Evolutionary conservation across 1,140 invertebrate genomes (phyloP).

Genomic region (Sipha flava): DNA sequence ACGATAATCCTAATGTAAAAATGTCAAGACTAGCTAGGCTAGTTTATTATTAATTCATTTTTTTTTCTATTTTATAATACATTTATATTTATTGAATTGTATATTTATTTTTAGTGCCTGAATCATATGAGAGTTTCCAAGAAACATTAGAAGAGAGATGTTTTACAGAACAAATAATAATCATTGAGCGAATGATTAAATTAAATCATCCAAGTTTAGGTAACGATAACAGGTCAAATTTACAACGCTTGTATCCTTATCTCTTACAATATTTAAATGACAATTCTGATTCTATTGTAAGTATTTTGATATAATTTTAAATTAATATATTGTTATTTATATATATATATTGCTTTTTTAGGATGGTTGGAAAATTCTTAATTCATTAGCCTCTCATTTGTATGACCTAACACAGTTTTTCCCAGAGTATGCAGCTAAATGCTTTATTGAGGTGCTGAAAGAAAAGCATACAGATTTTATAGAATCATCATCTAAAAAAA

Average conservation of each 20-base stretch:
- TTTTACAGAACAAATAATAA: slow-evolving; percentile 55
- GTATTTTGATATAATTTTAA: background rate
- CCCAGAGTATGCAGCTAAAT: slow-evolving; percentile 55
- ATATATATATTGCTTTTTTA: slow-evolving; percentile 1
- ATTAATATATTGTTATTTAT: background rate
- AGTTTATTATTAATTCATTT: background rate
- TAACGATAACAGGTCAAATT: slow-evolving; percentile 64
- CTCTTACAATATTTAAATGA: slow-evolving; percentile 68
- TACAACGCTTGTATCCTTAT: slow-evolving; percentile 62
- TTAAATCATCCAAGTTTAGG: slow-evolving; percentile 70
- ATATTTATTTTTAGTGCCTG: slow-evolving; percentile 48
- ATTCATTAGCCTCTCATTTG: slow-evolving; percentile 56
- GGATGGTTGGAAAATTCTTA: slow-evolving; percentile 39
- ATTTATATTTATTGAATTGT: background rate
- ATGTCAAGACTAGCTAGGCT: no score
- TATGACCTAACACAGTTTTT: slow-evolving; percentile 65
- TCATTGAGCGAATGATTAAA: slow-evolving; percentile 75
- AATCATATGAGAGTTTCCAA: slow-evolving; percentile 57
- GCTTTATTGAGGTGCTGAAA: slow-evolving; percentile 59
- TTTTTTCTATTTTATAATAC: background rate
- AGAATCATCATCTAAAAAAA: background rate
- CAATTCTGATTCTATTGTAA: slow-evolving; percentile 37
- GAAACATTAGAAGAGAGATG: slow-evolving; percentile 54
- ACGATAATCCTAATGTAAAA: no score
- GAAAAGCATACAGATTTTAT: slow-evolving; percentile 53